Evolutionary conservation across 2,797 vertebrate genomes (phyloP).

Genomic region (Chrosomus eos): DNA sequence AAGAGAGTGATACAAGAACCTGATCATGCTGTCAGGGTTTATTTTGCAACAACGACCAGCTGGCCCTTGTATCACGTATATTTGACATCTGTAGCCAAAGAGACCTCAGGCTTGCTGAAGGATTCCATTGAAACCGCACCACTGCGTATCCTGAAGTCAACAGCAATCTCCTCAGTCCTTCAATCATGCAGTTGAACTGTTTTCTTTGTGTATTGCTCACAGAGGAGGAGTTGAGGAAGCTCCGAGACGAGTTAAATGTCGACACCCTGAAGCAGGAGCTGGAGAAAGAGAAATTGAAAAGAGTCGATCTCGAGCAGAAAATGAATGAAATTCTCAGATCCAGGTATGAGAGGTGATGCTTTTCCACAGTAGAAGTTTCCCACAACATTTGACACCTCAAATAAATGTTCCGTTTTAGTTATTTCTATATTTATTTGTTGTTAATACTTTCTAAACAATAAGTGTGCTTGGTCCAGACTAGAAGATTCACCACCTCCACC

Average conservation of each 20-base stretch:
- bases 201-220: slow-evolving; percentile 46
- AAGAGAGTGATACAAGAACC: background rate
- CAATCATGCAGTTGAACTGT: background rate
- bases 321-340: slow-evolving; percentile 83
- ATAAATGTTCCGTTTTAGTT: background rate
- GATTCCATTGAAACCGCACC: background rate
- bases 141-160: background rate
- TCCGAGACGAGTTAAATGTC: slow-evolving; percentile 88
- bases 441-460: background rate
- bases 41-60: background rate
- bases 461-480: slow-evolving; percentile 67
- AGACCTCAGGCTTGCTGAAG: background rate
- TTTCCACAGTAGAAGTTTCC: background rate
- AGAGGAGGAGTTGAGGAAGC: slow-evolving; percentile 96
- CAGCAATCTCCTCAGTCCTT: background rate
- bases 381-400: background rate
- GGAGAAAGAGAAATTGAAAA: slow-evolving; percentile 87
- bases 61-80: background rate
- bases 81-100: background rate
- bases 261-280: slow-evolving; percentile 89
- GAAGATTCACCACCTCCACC: slow-evolving; percentile 82
- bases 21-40: background rate
- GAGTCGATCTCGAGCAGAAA: slow-evolving; percentile 89
- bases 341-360: slow-evolving; percentile 72
- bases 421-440: slow-evolving; percentile 1